Evolutionary conservation across 2,797 vertebrate species (phyloP).

Genomic region (Hypotaenidia okinawae): DNA sequence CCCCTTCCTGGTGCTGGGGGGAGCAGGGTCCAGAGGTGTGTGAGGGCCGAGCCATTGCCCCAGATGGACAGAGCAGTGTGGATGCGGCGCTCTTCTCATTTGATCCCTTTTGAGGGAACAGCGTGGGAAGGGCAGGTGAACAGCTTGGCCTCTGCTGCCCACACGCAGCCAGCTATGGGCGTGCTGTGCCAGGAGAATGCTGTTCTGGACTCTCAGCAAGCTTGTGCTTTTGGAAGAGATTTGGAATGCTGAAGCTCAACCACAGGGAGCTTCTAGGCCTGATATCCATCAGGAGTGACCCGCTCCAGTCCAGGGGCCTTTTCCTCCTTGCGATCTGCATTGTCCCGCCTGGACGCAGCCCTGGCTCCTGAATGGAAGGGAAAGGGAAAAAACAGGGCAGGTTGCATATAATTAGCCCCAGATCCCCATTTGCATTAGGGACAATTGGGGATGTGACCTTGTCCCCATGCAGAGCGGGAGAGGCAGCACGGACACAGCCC

Average conservation of each 20-base stretch:
- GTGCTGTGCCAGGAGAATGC: neutral
- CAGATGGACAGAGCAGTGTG: neutral
- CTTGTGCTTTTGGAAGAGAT: neutral
- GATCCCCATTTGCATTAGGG: neutral
- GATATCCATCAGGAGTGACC: neutral
- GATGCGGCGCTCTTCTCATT: rapidly evolving
- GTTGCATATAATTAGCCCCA: too few relatives aligned
- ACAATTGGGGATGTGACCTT: too few relatives aligned
- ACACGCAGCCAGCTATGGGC: rapidly evolving
- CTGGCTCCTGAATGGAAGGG: neutral
- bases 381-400: neutral
- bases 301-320: neutral
- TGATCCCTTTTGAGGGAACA: neutral
- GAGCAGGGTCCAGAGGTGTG: neutral
- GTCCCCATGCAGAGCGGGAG: rapidly evolving
- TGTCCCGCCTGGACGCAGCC: neutral
- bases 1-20: too few relatives aligned
- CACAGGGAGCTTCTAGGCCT: neutral
- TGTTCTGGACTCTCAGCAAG: rapidly evolving
- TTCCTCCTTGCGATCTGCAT: neutral
- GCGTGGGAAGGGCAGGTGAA: neutral
- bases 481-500: neutral
- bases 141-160: neutral
- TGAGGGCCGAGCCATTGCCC: neutral
- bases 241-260: neutral